These are phyloP conservation scores for Cetonia aurata DNA, from an alignment of 2,888 invertebrate genomes.

Conservation along the genomic window DNA sequence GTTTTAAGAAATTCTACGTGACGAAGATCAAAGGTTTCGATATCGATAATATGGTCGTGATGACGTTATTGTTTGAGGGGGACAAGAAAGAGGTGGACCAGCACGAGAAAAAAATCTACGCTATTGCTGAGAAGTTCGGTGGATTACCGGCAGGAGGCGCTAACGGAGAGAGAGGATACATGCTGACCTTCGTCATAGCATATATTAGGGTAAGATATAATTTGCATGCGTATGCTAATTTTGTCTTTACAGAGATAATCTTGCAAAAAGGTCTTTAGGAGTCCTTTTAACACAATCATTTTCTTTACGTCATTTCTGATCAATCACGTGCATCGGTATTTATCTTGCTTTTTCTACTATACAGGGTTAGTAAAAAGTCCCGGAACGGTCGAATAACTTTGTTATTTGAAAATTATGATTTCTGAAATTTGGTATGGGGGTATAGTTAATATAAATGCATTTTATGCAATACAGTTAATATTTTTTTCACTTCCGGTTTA, in stretches of 20 bases:
- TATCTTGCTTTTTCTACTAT: too few relatives aligned
- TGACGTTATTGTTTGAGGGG: conserved; percentile 95
- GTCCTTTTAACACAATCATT: too few relatives aligned
- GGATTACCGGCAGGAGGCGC: conserved; percentile 93
- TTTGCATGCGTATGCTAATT: too few relatives aligned
- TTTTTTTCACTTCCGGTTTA: too few relatives aligned
- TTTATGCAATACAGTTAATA: too few relatives aligned
- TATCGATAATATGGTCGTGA: conserved; percentile 85
- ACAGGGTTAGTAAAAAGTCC: too few relatives aligned
- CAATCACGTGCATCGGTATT: too few relatives aligned
- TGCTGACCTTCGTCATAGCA: conserved; percentile 97
- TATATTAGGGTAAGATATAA: conserved; percentile 92
- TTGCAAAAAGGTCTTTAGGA: neutral
- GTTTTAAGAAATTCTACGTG: conserved; percentile 86
- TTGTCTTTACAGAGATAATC: conserved; percentile 50
- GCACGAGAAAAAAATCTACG: conserved; percentile 84
- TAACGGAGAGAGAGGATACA: conserved; percentile 96
- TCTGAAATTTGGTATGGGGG: too few relatives aligned
- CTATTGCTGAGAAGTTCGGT: conserved; percentile 80
- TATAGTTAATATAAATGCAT: too few relatives aligned
- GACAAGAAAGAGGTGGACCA: conserved; percentile 77
- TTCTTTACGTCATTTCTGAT: too few relatives aligned
- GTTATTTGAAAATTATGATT: too few relatives aligned
- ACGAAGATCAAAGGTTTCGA: conserved; percentile 90
- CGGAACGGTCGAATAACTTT: too few relatives aligned